Percentiles rank a stretch among this genome's conserved stretches.
Evolutionary conservation across 2,888 invertebrate genomes (phyloP).

Genomic region (Cosmia pyralina): DNA sequence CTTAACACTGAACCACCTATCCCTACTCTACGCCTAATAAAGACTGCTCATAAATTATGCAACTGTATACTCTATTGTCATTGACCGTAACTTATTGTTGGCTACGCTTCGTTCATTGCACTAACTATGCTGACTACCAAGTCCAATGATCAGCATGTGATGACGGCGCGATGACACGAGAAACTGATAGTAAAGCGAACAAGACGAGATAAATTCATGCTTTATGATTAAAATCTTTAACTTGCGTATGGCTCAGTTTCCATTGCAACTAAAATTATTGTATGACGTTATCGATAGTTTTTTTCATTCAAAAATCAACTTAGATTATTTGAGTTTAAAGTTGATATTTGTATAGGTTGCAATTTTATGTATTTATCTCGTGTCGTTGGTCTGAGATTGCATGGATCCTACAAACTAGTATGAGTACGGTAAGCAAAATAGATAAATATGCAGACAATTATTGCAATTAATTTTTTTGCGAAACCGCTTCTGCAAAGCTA

Average conservation of each 20-base stretch:
- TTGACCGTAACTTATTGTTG: slow-evolving; percentile 49
- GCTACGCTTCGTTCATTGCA: slow-evolving; percentile 56
- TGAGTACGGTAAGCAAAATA: not conserved
- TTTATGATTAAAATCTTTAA: too few relatives aligned
- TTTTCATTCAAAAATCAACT: too few relatives aligned
- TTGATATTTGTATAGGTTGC: too few relatives aligned
- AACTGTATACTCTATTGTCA: slow-evolving; percentile 57
- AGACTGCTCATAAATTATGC: slow-evolving; percentile 55
- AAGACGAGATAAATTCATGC: too few relatives aligned
- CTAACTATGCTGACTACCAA: slow-evolving; percentile 35
- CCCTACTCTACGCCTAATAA: slow-evolving; percentile 55
- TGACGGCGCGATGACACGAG: slow-evolving; percentile 26
- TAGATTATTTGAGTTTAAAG: too few relatives aligned
- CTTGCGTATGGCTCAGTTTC: too few relatives aligned
- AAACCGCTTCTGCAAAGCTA: not conserved
- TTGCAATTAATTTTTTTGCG: not conserved
- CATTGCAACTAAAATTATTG: too few relatives aligned
- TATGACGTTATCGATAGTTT: too few relatives aligned
- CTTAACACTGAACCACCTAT: slow-evolving; percentile 34
- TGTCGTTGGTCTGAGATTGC: too few relatives aligned
- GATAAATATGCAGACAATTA: not conserved
- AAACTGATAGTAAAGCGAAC: not conserved
- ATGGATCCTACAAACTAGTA: not conserved
- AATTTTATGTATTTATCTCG: too few relatives aligned
- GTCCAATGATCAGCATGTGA: slow-evolving; percentile 15